Evolutionary conservation across 2,888 invertebrate genomes (phyloP).

Genomic region (Eugnorisma glareosa): DNA sequence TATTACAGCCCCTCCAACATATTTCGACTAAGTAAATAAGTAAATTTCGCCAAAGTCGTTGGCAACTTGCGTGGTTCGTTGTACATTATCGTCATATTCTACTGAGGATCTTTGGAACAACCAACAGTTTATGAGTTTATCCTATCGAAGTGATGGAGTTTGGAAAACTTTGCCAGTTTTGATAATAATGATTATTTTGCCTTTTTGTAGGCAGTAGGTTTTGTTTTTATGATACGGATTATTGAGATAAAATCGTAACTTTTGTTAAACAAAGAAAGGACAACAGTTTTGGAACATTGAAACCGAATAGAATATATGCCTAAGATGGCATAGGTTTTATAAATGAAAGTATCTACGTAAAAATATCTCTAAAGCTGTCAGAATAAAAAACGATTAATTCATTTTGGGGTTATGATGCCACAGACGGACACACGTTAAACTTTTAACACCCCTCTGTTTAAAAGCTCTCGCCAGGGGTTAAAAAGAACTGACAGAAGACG

Average conservation of each 20-base stretch:
- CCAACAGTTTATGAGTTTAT: conserved; percentile 45
- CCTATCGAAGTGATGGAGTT: conserved; percentile 39
- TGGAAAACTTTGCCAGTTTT: conserved; percentile 37
- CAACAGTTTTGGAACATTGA: not conserved
- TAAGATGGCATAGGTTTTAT: not conserved
- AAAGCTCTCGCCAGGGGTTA: too few species aligned
- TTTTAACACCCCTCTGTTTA: not conserved
- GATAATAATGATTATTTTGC: conserved; percentile 28
- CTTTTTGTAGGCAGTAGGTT: conserved; percentile 24
- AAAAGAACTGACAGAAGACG: not conserved
- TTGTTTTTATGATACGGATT: not conserved
- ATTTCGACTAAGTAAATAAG: conserved; percentile 51
- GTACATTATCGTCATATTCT: conserved; percentile 52
- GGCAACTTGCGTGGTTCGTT: conserved; percentile 51
- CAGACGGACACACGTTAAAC: not conserved
- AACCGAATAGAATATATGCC: not conserved
- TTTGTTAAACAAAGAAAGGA: not conserved
- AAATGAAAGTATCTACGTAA: not conserved
- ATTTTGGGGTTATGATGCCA: not conserved
- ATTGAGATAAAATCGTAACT: not conserved
- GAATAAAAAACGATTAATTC: not conserved
- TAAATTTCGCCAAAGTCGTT: conserved; percentile 54
- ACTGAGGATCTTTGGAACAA: conserved; percentile 27
- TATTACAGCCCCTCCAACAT: conserved; percentile 38
- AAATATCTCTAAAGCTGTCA: not conserved